Base-by-base conservation (phyloP, 2,113 vertebrate species). In the Chiloscyllium plagiosum region DNA sequence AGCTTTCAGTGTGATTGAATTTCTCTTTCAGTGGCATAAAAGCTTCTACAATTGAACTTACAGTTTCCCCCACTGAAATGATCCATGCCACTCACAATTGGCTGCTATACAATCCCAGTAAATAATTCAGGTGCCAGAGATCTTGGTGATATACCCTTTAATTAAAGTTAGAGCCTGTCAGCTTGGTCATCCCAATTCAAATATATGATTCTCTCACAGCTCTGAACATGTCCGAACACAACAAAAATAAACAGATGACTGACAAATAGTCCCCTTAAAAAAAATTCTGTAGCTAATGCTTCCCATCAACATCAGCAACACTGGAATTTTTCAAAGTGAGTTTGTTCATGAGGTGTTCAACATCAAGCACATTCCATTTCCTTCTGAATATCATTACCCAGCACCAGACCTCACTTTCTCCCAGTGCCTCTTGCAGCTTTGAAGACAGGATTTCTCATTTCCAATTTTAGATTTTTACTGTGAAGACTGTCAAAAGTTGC, bases 91-190 rank as follows among this genome's bases (percentile, higher is more conserved):
- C 15, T 72, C 56, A 90, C 50, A 90, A 90, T 33, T 19, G 26
- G 52, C 50, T 70, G 68, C 33, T 76, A 70, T 52, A 95, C 69
- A 95, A 70, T 76, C 50, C 94, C 68, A 95, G 42, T 95, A 50
- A 95, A 95, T 95, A 76, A 76, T 95, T 95, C 94, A 95, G 94
- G 29, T 26, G 29, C 68, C 42, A 72, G 94, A 76, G 69, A 47
- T 72, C 69, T 52, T 33, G 5, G 94, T 50, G 94, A 95, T 95
- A 52, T 33, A 76, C 3, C 42, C 68, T 72, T 95, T 95, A 95
- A 95, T 95, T 76, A 95, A 69, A 95, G 69, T 66, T 95, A 26
- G 26, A 76, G 94, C n/a, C 94, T 70, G 66, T 76, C 69, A 76
- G 50, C n/a, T 72, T 33, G 5, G 22, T 19, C 69, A 95, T 29